phyloP scores from a whole-genome alignment of 2,888 invertebrate genomes.

The Scaeva pyrastri region DNA sequence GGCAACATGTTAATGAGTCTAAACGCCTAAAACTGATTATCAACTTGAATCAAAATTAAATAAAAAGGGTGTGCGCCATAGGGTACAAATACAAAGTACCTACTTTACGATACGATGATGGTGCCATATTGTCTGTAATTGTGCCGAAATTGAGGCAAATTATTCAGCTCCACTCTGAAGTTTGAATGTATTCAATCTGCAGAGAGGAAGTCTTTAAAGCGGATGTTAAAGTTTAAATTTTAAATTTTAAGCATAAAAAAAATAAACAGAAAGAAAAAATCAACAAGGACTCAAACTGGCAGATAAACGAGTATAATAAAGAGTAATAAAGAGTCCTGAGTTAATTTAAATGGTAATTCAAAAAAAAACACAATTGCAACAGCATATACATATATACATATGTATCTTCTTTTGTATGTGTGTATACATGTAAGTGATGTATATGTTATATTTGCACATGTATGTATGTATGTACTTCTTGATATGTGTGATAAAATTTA shows the following conservation, averaged over 20 bases:
- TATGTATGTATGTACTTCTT: too few relatives aligned
- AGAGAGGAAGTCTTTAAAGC: neutral
- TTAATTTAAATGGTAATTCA: slow-evolving; percentile 28
- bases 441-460: too few relatives aligned
- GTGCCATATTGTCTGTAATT: slow-evolving; percentile 10
- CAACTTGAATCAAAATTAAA: slow-evolving; percentile 33
- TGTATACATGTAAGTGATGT: too few relatives aligned
- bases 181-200: neutral
- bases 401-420: neutral
- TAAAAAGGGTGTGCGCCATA: slow-evolving; percentile 21
- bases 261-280: neutral
- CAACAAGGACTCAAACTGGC: neutral
- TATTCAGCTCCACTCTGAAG: neutral
- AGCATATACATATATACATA: neutral
- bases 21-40: slow-evolving; percentile 38
- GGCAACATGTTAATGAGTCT: slow-evolving; percentile 41
- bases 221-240: slow-evolving; percentile 12
- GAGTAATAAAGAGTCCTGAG: slow-evolving; percentile 2
- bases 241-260: neutral
- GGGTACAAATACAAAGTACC: slow-evolving; percentile 30
- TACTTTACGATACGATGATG: neutral
- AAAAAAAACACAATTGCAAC: neutral
- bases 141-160: slow-evolving; percentile 10
- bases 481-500: too few relatives aligned
- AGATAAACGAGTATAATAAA: slow-evolving; percentile 17